phyloP scores from a whole-genome alignment of 1,140 invertebrate species.

The Andricus grossulariae region DNA sequence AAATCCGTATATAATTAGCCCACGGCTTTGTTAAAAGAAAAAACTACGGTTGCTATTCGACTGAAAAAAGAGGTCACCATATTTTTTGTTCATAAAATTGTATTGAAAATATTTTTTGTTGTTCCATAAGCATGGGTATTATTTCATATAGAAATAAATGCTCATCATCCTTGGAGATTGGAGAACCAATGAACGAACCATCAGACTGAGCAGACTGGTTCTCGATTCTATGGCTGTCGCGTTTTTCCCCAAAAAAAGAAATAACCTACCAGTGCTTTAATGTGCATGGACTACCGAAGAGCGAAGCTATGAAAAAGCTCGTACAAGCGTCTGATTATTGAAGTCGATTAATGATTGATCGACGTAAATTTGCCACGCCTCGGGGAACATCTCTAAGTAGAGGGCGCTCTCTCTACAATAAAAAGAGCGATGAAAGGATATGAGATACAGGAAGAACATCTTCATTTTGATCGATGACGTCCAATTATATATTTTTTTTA shows the following conservation, averaged over 20 bases:
- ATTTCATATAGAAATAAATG: constrained; percentile 39
- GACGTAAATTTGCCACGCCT: constrained; percentile 32
- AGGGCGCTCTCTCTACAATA: constrained; percentile 8
- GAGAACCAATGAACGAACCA: no score
- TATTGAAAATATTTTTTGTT: no score
- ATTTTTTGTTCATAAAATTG: no score
- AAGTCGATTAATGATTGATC: constrained; percentile 38
- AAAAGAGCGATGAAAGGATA: constrained; percentile 26
- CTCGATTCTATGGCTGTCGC: constrained; percentile 13
- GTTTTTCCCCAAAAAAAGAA: constrained; percentile 23
- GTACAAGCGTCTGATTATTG: constrained; percentile 33
- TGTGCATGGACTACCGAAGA: constrained; percentile 23
- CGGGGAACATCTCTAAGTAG: constrained; percentile 19
- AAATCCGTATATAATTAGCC: no score
- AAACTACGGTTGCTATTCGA: no score
- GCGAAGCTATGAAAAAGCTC: constrained; percentile 12
- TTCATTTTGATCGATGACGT: constrained; percentile 28
- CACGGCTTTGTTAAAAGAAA: no score
- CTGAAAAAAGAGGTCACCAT: no score
- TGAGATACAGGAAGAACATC: constrained; percentile 3
- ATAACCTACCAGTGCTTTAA: background rate
- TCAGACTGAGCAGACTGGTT: constrained; percentile 8
- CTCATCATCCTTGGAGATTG: constrained; percentile 27
- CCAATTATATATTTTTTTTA: constrained; percentile 1
- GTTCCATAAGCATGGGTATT: background rate